Evolutionary conservation across 1,140 invertebrate genomes (phyloP), one percentile per base, ranked within the genome.

Genomic region (Bombus confusus): DNA sequence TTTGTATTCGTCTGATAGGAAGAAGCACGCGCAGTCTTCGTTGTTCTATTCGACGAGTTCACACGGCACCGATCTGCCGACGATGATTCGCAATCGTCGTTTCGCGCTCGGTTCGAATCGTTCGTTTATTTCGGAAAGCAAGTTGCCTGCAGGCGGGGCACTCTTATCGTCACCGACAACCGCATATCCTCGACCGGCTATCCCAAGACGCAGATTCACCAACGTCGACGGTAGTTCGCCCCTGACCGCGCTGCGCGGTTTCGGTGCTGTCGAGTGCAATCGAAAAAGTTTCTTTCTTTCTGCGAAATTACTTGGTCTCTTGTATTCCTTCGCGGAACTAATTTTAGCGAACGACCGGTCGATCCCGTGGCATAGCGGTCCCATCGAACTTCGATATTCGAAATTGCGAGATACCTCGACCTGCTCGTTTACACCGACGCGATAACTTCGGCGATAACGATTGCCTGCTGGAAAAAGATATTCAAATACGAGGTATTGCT

Each of bases 101-200:
- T 81, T 82, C 64, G 43, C 85, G 71, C 34, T 34, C 69, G 5
- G 62, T 79, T 83, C 66, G 72, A 80, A 83, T 57, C 37, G 37
- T 41, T 81, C 41, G 72, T 81, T 84, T 62, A 75, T 84, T 89
- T 89, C 18, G 43, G 57, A 75, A 75, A 69, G 74, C 79, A 31
- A 82, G 34, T 85, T 89, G 71, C 85, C 83, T 78, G 18, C 9
- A 59, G 74, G 88, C 68, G 76, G 57, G 86, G 57, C 75, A 43
- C 52, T 87, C 41, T 89, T 87, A 87, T 87, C 84, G 74, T 79
- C 68, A 84, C 80, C 81, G 85, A 47, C 87, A 64, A 85, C 88
- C 88, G 85, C 88, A 76, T 74, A 89, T 89, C 87, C 80, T 89
- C 72, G 47, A 52, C 47, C 47, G 80, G 13, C 69, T 74, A 75